A percentile compares a stretch with the other conserved stretches of the same genome.
Conservation (phyloP, 2,113 vertebrate species). For the Stomatorhinus ivindoensis region DNA sequence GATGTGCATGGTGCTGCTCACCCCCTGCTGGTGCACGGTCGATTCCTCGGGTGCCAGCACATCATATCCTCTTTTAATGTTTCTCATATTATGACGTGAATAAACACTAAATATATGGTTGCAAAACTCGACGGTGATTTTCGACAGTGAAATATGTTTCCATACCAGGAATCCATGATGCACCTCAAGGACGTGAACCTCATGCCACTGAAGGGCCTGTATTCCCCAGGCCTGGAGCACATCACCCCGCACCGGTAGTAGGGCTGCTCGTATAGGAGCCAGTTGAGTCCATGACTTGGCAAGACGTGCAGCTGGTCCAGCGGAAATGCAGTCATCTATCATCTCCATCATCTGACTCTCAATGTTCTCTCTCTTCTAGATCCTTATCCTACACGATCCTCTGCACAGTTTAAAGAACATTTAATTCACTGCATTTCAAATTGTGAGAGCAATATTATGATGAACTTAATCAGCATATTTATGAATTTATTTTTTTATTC, state of each 20-base stretch:
- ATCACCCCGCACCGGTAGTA: conserved; percentile 38
- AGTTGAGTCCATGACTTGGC: conserved; percentile 45
- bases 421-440: neutral
- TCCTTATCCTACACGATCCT: conserved; percentile 41
- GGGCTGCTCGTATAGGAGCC: conserved; percentile 43
- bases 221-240: conserved; percentile 34
- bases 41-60: neutral
- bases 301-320: conserved; percentile 38
- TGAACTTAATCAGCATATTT: neutral
- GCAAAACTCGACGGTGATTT: too few species aligned
- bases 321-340: conserved; percentile 42
- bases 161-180: conserved; percentile 25
- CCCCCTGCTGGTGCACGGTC: neutral
- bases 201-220: conserved; percentile 22
- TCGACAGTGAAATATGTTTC: too few species aligned
- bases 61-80: neutral
- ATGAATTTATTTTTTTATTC: neutral
- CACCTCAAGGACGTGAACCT: conserved; percentile 27
- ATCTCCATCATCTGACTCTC: conserved; percentile 44
- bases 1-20: too few species aligned
- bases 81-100: neutral
- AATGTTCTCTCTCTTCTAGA: conserved; percentile 44
- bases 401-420: conserved; percentile 32
- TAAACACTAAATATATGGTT: neutral
- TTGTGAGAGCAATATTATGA: neutral